These are phyloP conservation scores for Sinopyrophorus schimmeli DNA, from an alignment of 2,888 invertebrate species.

Conservation along the genomic window DNA sequence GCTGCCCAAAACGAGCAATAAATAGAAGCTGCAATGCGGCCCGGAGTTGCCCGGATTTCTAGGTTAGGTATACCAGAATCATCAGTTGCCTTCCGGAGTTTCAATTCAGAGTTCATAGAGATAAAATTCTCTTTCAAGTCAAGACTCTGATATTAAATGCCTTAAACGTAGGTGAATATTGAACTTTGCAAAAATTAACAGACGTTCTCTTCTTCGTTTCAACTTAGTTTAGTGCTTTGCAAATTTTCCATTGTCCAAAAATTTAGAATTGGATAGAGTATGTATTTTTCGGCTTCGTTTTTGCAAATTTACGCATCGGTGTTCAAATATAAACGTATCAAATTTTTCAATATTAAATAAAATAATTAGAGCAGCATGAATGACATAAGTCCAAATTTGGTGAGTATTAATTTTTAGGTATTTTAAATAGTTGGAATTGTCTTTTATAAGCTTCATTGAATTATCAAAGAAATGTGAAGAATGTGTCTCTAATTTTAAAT, in stretches of 20 bases:
- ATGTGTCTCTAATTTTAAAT: conserved; percentile 5
- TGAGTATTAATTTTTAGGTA: too few species aligned
- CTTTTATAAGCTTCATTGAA: background rate
- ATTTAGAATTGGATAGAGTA: too few species aligned
- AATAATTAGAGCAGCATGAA: conserved; percentile 25
- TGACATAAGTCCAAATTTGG: conserved; percentile 35
- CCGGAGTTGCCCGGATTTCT: conserved; percentile 39
- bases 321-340: conserved; percentile 9
- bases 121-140: too few species aligned
- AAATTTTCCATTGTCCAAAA: too few species aligned
- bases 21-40: conserved; percentile 49
- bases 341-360: conserved; percentile 4
- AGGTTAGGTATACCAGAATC: conserved; percentile 36
- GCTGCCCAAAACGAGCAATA: conserved; percentile 39
- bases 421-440: too few species aligned
- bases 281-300: too few species aligned
- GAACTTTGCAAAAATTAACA: too few species aligned
- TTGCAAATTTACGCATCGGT: too few species aligned
- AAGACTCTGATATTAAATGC: too few species aligned
- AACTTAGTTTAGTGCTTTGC: too few species aligned
- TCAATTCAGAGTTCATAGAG: conserved; percentile 16
- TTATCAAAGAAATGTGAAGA: background rate
- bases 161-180: too few species aligned
- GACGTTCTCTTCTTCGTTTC: too few species aligned
- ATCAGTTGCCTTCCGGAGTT: conserved; percentile 37